These are phyloP conservation scores for Cyclura pinguis DNA, from an alignment of 2,797 vertebrate genomes.

Conservation along the genomic window DNA sequence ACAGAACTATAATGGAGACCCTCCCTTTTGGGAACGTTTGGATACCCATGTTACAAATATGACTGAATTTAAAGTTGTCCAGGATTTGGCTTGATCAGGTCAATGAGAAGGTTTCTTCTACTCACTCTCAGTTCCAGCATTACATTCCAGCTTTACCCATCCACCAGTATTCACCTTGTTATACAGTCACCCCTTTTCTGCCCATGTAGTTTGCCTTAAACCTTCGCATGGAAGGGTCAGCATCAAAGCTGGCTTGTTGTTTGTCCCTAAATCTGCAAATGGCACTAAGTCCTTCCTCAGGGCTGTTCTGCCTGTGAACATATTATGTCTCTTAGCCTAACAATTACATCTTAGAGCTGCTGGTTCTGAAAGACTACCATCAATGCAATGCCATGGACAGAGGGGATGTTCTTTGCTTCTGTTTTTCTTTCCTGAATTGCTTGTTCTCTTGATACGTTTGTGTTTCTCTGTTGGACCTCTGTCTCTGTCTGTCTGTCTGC, in stretches of 20 bases:
- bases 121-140: not conserved
- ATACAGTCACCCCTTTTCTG: not conserved
- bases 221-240: not conserved
- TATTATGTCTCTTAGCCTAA: not conserved
- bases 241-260: not conserved
- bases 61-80: not conserved
- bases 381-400: not conserved
- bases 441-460: not conserved
- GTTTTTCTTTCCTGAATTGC: not conserved
- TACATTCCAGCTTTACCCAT: not conserved
- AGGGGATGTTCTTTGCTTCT: no score
- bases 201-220: not conserved
- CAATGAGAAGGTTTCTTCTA: no score
- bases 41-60: not conserved
- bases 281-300: not conserved
- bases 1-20: not conserved
- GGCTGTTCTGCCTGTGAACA: not conserved
- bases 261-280: not conserved
- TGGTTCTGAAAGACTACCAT: slow-evolving; percentile 6
- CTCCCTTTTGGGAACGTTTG: not conserved
- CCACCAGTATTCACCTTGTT: not conserved
- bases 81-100: not conserved
- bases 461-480: not conserved
- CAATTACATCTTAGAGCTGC: not conserved
- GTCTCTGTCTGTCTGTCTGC: no score